Base-by-base conservation (phyloP, 2,888 invertebrate species). In the Reticulitermes lucifugus region DNA sequence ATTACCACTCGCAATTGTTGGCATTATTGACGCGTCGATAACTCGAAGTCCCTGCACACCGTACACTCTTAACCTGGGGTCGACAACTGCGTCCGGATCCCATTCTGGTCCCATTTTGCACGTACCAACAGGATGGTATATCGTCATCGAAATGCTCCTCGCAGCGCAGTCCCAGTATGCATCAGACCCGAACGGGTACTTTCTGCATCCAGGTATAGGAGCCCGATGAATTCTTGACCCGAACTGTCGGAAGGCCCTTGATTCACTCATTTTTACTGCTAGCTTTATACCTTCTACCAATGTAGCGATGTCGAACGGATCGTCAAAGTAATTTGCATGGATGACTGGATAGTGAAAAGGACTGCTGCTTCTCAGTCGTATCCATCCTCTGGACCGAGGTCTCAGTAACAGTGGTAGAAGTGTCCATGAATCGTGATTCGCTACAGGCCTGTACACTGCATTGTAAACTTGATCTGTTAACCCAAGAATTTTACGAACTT, bases 241-340 rank as follows among this genome's bases (percentile, higher is more conserved):
- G 88, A 96, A 97, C 89, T 96, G 96, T 88, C 94, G 94, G 89
- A 97, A 97, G 0, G 96, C 95, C 85, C 94, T 93, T 0, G 96
- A 95, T 88, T 96, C 94, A 85, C 95, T 95, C 7, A 97, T 94
- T 88, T 88, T 87, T 10, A 89, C 85, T 18, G 89, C 89, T 25
- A 90, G 88, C 87, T 90, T 90, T 14, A 88, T 88, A 43, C 96
- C 97, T 90, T 97, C 97, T 0, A 97, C 96, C n/a, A 98, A 91
- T 0, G 95, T 94, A 84, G 95, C 94, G 0, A 96, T 95, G 90
- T 96, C 97, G 85, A 93, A 90, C 0, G 96, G 95, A 90, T 98
- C 95, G 86, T 95, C 95, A 88, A 98, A 96, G 90, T 99, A 99
- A 89, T 98, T 97, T 2, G 99, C 97, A 90, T 99, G 95, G 90